Conservation (phyloP, 2,113 vertebrate species). For the Murina feae region DNA sequence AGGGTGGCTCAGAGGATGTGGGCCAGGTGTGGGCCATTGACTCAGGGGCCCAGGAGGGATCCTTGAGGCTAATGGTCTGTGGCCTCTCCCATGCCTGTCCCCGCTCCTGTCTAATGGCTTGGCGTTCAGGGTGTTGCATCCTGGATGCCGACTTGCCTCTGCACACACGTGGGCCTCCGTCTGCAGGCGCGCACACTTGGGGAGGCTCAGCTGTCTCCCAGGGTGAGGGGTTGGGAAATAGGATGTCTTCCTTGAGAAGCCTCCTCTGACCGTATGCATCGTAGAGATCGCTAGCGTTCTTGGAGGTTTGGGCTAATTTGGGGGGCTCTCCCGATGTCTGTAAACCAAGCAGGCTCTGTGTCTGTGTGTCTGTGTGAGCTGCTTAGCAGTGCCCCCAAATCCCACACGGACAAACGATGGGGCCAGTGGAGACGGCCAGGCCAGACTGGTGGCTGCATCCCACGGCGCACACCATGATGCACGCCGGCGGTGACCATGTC, state of each 20-base stretch:
- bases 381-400: neutral
- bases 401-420: accelerated
- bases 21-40: neutral
- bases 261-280: accelerated
- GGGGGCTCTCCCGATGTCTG: neutral
- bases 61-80: neutral
- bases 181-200: accelerated
- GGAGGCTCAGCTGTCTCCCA: neutral
- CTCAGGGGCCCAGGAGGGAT: neutral
- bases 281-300: neutral
- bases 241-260: neutral
- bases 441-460: neutral
- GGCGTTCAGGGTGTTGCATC: neutral
- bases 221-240: neutral
- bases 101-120: neutral
- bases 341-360: neutral
- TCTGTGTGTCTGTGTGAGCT: neutral
- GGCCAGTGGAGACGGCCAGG: neutral
- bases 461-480: accelerated
- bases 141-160: neutral
- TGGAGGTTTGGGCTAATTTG: neutral
- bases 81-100: neutral
- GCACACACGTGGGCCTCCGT: neutral
- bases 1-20: neutral
- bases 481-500: accelerated